phyloP scores from a whole-genome alignment of 2,113 vertebrate species.

The Empidonax alnorum region DNA sequence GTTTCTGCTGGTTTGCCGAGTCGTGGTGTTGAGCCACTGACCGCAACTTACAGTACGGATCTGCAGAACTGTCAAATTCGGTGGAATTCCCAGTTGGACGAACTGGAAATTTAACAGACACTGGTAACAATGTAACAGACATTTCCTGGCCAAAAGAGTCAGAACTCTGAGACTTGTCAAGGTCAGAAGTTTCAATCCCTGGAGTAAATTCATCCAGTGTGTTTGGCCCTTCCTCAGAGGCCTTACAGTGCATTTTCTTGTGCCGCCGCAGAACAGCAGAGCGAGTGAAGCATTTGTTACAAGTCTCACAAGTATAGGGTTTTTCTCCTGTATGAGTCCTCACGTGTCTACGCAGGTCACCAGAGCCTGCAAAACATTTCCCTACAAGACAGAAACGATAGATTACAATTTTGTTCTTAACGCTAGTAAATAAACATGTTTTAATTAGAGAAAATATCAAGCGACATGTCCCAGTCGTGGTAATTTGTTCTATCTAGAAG shows the following conservation, averaged over 20 bases:
- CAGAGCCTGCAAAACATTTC: constrained; percentile 90
- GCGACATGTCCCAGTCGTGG: not conserved
- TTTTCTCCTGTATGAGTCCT: constrained; percentile 94
- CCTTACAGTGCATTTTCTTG: constrained; percentile 81
- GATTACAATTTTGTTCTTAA: not conserved
- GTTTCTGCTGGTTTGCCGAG: constrained; percentile 69
- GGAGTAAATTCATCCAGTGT: constrained; percentile 4
- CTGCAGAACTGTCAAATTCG: not conserved
- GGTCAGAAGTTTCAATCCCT: constrained; percentile 37
- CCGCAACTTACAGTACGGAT: constrained; percentile 79
- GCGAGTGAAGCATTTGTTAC: constrained; percentile 90
- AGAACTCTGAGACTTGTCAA: constrained; percentile 65
- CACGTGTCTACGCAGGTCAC: constrained; percentile 91
- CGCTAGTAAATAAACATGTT: not conserved
- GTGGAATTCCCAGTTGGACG: not conserved
- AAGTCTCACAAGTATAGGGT: constrained; percentile 88
- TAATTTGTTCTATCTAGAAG: not conserved
- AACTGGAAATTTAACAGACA: constrained; percentile 62
- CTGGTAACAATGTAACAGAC: constrained; percentile 48
- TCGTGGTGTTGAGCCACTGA: constrained; percentile 72
- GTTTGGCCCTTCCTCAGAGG: not conserved
- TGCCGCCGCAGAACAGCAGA: constrained; percentile 91
- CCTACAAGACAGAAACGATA: constrained; percentile 67
- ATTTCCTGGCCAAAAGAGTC: constrained; percentile 74
- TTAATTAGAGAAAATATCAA: not conserved